Conservation (phyloP, 2,113 vertebrate species). For the Solenodon paradoxus region DNA sequence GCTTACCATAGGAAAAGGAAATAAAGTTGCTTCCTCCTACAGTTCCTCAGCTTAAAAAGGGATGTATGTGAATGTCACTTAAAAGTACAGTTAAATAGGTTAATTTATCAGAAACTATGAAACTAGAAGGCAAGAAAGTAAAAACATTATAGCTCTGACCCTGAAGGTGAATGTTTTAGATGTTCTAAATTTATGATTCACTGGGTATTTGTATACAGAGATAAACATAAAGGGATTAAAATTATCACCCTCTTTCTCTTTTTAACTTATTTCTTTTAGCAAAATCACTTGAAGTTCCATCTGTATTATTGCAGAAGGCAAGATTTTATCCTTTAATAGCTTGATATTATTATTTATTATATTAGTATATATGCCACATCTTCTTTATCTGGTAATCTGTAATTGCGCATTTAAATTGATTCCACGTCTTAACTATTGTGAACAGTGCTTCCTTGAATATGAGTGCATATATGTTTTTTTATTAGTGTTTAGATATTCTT, state of each 20-base stretch:
- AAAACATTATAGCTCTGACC: background rate
- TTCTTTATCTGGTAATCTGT: too few relatives aligned
- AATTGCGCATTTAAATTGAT: too few relatives aligned
- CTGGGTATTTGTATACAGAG: background rate
- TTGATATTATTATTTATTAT: too few relatives aligned
- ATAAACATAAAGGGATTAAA: background rate
- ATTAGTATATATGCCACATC: too few relatives aligned
- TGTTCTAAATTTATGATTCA: background rate
- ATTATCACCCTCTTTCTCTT: background rate
- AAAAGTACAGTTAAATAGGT: background rate
- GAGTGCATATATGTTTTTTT: too few relatives aligned
- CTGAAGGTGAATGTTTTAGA: background rate
- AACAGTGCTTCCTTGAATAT: too few relatives aligned
- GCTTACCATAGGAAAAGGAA: background rate
- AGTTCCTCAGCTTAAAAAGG: background rate
- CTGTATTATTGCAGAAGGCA: too few relatives aligned
- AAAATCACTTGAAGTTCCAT: too few relatives aligned
- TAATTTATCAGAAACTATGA: background rate
- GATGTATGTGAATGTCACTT: background rate
- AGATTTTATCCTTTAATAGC: too few relatives aligned
- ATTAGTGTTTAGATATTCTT: too few relatives aligned
- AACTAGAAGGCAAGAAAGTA: background rate
- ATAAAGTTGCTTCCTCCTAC: background rate
- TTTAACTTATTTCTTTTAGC: too few relatives aligned
- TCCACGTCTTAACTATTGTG: too few relatives aligned